Evolutionary conservation across 2,888 invertebrate genomes (phyloP).

Genomic region (Drosophila sordidula): DNA sequence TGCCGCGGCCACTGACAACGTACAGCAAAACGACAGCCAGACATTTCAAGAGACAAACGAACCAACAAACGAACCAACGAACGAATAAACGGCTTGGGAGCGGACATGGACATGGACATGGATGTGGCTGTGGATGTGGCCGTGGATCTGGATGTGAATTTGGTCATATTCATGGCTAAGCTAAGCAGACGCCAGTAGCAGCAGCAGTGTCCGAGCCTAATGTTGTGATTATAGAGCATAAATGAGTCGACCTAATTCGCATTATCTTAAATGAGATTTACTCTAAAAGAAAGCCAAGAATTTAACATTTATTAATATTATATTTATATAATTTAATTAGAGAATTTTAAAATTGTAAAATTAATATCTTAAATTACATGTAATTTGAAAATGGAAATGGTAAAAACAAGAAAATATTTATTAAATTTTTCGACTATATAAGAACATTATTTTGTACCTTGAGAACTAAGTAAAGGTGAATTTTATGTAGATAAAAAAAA

Average conservation of each 20-base stretch:
- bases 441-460: too few relatives aligned
- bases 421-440: too few relatives aligned
- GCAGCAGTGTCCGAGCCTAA: slow-evolving; percentile 2
- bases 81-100: slow-evolving; percentile 26
- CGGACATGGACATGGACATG: slow-evolving; percentile 14
- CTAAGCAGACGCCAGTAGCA: slow-evolving; percentile 26
- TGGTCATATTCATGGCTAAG: slow-evolving; percentile 11
- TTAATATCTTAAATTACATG: too few relatives aligned
- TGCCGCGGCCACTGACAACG: slow-evolving; percentile 81
- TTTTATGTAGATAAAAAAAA: too few relatives aligned
- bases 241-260: not conserved
- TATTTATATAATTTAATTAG: too few relatives aligned
- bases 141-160: slow-evolving; percentile 14
- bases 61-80: slow-evolving; percentile 35
- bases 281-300: too few relatives aligned
- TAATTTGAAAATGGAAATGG: too few relatives aligned
- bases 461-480: too few relatives aligned
- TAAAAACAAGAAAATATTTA: too few relatives aligned
- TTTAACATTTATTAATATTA: too few relatives aligned
- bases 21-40: slow-evolving; percentile 73
- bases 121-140: slow-evolving; percentile 8
- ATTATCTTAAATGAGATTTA: not conserved
- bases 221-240: not conserved
- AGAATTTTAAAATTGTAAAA: too few relatives aligned
- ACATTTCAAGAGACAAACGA: slow-evolving; percentile 65